Conservation (phyloP, 2,113 vertebrate genomes). For the Stegastes partitus region DNA sequence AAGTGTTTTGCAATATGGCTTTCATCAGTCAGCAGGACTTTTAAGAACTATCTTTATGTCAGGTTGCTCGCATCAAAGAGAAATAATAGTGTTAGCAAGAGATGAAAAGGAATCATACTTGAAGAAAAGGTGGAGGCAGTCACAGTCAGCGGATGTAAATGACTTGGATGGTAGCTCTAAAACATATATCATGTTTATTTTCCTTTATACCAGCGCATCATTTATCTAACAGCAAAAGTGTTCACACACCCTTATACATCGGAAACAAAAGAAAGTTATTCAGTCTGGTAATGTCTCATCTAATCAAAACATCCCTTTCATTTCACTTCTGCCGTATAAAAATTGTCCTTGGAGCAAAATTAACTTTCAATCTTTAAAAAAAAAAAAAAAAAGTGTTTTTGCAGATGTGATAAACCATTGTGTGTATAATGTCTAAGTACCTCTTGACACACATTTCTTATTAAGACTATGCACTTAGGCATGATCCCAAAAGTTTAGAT, state of each 20-base stretch:
- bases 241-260: conserved; percentile 27
- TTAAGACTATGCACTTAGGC: conserved; percentile 36
- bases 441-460: conserved; percentile 48
- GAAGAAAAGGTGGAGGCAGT: conserved; percentile 8
- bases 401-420: conserved; percentile 35
- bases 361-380: conserved; percentile 47
- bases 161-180: conserved; percentile 7
- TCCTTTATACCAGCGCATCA: conserved; percentile 13
- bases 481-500: conserved; percentile 47
- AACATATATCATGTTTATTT: conserved; percentile 13
- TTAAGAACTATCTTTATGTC: conserved; percentile 4
- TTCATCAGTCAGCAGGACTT: conserved; percentile 24
- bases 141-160: neutral
- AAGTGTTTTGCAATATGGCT: conserved; percentile 25
- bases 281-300: conserved; percentile 31
- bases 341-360: conserved; percentile 65
- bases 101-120: conserved; percentile 30
- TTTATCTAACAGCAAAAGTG: conserved; percentile 38
- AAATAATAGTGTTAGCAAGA: neutral
- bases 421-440: conserved; percentile 45
- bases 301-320: conserved; percentile 60
- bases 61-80: neutral
- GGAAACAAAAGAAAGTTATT: conserved; percentile 39
- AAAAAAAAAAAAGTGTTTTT: conserved; percentile 34
- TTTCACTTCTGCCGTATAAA: conserved; percentile 33